Conservation (phyloP, 2,888 invertebrate genomes). For the Luperina nickerlii region DNA sequence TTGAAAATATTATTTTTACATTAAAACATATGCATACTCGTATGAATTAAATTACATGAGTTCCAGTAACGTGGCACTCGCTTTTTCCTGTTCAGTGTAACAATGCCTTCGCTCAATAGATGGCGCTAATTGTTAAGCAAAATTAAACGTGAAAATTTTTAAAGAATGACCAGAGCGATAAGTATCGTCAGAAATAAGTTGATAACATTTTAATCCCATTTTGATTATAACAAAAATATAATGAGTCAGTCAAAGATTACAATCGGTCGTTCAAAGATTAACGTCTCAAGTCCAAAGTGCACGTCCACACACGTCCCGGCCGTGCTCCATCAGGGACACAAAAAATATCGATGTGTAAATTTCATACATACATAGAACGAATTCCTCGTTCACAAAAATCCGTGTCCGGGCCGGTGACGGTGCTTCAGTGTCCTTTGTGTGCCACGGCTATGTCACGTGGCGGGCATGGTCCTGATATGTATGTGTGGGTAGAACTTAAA, state of each 20-base stretch:
- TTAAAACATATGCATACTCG: background rate
- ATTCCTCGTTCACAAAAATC: background rate
- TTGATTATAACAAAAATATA: conserved; percentile 20
- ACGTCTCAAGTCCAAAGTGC: background rate
- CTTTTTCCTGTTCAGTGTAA: background rate
- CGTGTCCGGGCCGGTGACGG: background rate
- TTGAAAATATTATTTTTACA: background rate
- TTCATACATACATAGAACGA: too few species aligned
- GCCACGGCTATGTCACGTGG: too few species aligned
- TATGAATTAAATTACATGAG: background rate
- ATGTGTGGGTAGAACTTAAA: too few species aligned
- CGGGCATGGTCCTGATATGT: too few species aligned
- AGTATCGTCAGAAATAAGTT: background rate
- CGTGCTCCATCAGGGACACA: too few species aligned
- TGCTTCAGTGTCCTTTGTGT: background rate
- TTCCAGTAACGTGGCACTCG: background rate
- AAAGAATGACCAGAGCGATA: background rate
- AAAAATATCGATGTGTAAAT: background rate
- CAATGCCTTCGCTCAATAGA: conserved; percentile 28
- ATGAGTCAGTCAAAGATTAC: conserved; percentile 26
- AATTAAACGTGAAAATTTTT: background rate
- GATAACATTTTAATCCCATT: conserved; percentile 24
- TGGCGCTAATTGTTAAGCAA: conserved; percentile 38
- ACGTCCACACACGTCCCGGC: background rate
- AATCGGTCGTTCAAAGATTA: conserved; percentile 10